These are phyloP conservation scores for Colletes gigas DNA, from an alignment of 1,140 invertebrate genomes.

Conservation along the genomic window DNA sequence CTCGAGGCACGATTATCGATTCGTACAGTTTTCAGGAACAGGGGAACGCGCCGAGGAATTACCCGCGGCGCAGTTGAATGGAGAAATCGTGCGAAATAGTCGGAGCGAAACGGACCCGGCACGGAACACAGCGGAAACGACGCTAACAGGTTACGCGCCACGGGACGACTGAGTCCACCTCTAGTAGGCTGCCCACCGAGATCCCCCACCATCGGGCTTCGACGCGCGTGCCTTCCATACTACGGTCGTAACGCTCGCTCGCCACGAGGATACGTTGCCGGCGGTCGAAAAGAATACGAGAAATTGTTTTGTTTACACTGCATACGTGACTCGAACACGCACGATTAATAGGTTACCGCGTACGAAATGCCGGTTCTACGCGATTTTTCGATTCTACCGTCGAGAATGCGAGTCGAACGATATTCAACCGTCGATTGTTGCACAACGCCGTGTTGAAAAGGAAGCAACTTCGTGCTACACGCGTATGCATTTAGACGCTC, in stretches of 20 bases:
- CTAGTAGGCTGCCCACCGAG: conserved; percentile 21
- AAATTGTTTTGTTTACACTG: background rate
- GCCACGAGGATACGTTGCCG: conserved; percentile 24
- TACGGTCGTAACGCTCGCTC: background rate
- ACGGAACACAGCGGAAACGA: conserved; percentile 14
- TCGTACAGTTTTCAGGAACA: background rate
- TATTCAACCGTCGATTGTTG: too few relatives aligned
- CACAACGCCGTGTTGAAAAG: too few relatives aligned
- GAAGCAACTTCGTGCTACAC: too few relatives aligned
- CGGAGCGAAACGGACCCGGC: background rate
- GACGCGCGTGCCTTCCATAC: background rate
- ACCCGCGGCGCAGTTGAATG: background rate
- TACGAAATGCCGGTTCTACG: too few relatives aligned
- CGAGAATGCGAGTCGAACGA: too few relatives aligned
- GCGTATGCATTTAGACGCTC: too few relatives aligned
- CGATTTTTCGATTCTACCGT: too few relatives aligned
- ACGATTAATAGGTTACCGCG: too few relatives aligned
- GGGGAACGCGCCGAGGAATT: background rate
- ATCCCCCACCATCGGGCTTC: conserved; percentile 8
- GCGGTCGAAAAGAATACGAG: background rate
- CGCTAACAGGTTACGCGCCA: conserved; percentile 69
- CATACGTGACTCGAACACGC: too few relatives aligned
- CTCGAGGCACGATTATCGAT: background rate
- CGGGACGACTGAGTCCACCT: conserved; percentile 69
- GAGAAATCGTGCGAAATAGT: background rate